A percentile compares a stretch with the other conserved stretches of the same genome.
These are phyloP conservation scores for Apantesis nais DNA, from an alignment of 2,888 invertebrate genomes.

Conservation along the genomic window DNA sequence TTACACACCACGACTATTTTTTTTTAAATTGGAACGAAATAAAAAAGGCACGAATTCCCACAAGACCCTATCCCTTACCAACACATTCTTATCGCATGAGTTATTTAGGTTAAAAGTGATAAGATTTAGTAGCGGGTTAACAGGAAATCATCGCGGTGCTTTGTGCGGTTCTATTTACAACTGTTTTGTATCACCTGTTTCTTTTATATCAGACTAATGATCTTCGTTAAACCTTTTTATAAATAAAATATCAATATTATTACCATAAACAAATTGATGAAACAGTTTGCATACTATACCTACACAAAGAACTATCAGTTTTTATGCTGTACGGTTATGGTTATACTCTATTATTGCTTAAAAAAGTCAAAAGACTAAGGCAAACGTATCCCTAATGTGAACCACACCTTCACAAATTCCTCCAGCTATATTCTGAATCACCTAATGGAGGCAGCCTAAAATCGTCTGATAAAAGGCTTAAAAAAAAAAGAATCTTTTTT, in stretches of 20 bases:
- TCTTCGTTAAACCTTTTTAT: neutral
- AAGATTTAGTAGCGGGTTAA: constrained; percentile 10
- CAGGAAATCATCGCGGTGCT: neutral
- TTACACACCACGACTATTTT: neutral
- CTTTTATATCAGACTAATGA: neutral
- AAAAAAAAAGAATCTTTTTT: neutral
- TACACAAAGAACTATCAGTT: neutral
- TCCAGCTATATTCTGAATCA: neutral
- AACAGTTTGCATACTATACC: neutral
- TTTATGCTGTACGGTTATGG: neutral
- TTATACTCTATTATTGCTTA: neutral
- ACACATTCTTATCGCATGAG: constrained; percentile 15
- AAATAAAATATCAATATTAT: neutral
- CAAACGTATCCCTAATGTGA: neutral
- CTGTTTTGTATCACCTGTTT: neutral
- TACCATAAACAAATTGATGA: neutral
- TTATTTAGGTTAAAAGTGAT: constrained; percentile 25
- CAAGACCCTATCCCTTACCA: constrained; percentile 9
- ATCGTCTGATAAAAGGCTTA: neutral
- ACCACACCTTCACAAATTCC: neutral
- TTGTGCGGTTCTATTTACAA: neutral
- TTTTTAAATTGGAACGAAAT: neutral
- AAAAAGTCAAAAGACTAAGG: neutral
- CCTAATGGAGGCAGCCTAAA: neutral
- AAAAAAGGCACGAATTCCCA: constrained; percentile 16